Conservation (phyloP, 1,140 invertebrate species). For the Bombus turneri region DNA sequence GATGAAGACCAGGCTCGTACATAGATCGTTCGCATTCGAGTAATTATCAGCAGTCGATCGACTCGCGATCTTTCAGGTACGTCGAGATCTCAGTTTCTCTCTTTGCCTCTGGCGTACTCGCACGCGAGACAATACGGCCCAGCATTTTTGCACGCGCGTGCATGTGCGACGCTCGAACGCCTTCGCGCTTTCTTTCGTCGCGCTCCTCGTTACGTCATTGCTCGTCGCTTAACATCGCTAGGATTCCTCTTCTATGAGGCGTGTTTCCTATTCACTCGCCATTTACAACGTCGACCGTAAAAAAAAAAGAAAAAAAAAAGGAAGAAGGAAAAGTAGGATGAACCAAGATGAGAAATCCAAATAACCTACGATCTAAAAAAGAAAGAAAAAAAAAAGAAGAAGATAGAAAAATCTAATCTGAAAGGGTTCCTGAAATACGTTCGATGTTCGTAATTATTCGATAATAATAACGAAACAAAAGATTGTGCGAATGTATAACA, state of each 20-base stretch:
- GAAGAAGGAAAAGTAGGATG: background rate
- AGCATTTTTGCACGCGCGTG: constrained; percentile 39
- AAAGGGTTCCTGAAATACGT: background rate
- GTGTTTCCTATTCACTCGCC: background rate
- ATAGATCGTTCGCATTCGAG: background rate
- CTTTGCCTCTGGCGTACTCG: background rate
- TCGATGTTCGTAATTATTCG: background rate
- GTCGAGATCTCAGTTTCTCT: background rate
- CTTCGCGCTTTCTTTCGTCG: constrained; percentile 50
- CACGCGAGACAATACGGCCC: constrained; percentile 25
- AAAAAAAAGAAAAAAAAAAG: background rate
- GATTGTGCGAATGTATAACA: background rate
- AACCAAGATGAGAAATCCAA: background rate
- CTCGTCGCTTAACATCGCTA: constrained; percentile 10
- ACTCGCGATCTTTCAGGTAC: constrained; percentile 5
- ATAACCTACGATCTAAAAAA: background rate
- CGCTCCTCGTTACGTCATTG: constrained; percentile 31
- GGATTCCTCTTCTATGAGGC: constrained; percentile 23
- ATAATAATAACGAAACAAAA: background rate
- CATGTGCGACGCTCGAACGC: constrained; percentile 36
- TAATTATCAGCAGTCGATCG: constrained; percentile 8
- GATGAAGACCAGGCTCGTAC: too few relatives aligned
- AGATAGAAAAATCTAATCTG: background rate
- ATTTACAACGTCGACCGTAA: background rate
- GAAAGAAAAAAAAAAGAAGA: too few relatives aligned